Conservation (phyloP, 1,140 invertebrate genomes). For the Panagrolaimus sp. region DNA sequence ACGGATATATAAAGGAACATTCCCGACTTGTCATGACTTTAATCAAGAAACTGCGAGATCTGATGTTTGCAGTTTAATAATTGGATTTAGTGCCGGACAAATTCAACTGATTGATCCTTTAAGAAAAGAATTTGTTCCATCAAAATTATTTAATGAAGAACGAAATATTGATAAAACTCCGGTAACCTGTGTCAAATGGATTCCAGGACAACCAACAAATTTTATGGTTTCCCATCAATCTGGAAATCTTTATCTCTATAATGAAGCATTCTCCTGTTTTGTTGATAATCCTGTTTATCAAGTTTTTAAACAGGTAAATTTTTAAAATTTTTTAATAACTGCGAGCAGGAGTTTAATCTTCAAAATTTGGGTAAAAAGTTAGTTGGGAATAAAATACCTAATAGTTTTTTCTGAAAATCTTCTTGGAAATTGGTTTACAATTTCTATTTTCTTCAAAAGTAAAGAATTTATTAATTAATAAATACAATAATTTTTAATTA, state of each 20-base stretch:
- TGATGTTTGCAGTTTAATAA: conserved; percentile 70
- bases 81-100: conserved; percentile 92
- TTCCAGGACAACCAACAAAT: conserved; percentile 86
- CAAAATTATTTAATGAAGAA: conserved; percentile 93
- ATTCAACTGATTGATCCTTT: conserved; percentile 94
- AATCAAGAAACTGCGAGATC: conserved; percentile 74
- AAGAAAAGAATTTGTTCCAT: conserved; percentile 80
- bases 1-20: conserved; percentile 94
- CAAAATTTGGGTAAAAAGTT: neutral
- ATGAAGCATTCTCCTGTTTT: conserved; percentile 85
- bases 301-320: conserved; percentile 79
- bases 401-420: neutral
- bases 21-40: conserved; percentile 97
- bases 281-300: conserved; percentile 76
- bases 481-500: no score
- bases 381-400: neutral
- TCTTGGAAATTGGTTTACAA: no score
- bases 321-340: no score
- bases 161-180: conserved; percentile 87
- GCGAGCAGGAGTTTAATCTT: no score
- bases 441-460: no score
- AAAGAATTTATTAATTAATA: no score
- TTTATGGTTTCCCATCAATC: conserved; percentile 85
- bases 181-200: conserved; percentile 96
- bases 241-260: conserved; percentile 95